Evolutionary conservation across 1,140 invertebrate genomes (phyloP).

Genomic region (Drosophila nikananu): DNA sequence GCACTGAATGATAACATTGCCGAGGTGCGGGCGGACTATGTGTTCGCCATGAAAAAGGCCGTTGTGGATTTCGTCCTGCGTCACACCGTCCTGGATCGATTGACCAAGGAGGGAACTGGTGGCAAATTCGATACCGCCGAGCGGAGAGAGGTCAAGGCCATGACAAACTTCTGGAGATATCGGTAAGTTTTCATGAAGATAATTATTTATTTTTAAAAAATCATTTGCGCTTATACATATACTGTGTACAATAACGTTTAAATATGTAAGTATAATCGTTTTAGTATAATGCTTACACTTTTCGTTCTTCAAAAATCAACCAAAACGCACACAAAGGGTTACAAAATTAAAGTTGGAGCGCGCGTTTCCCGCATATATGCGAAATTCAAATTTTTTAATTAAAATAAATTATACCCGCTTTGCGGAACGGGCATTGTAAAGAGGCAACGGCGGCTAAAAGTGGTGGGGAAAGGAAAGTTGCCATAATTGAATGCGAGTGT

Average conservation of each 20-base stretch:
- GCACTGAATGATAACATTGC: constrained; percentile 87
- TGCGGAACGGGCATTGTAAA: constrained; percentile 7
- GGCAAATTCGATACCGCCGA: constrained; percentile 85
- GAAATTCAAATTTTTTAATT: constrained; percentile 54
- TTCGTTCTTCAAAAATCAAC: background rate
- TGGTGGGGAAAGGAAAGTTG: constrained; percentile 50
- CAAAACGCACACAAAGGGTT: constrained; percentile 5
- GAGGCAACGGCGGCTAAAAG: constrained; percentile 3
- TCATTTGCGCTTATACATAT: background rate
- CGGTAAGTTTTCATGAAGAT: constrained; percentile 55
- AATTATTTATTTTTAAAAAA: background rate
- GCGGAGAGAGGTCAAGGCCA: constrained; percentile 87
- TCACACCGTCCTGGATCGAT: constrained; percentile 87
- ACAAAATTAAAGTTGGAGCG: constrained; percentile 17
- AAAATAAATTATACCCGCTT: constrained; percentile 50
- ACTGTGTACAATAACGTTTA: background rate
- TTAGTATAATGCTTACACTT: background rate
- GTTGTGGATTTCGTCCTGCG: constrained; percentile 95
- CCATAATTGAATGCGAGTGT: constrained; percentile 61
- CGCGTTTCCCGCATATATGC: constrained; percentile 11
- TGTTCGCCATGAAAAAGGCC: constrained; percentile 94
- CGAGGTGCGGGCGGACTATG: constrained; percentile 92
- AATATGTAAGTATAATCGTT: no score
- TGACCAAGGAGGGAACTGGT: constrained; percentile 73
- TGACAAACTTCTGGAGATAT: constrained; percentile 82